A percentile compares a stretch with the other conserved stretches of the same genome.
These are phyloP conservation scores for Ctenochaetus hawaiiensis DNA, from an alignment of 2,797 vertebrate species.

Conservation along the genomic window DNA sequence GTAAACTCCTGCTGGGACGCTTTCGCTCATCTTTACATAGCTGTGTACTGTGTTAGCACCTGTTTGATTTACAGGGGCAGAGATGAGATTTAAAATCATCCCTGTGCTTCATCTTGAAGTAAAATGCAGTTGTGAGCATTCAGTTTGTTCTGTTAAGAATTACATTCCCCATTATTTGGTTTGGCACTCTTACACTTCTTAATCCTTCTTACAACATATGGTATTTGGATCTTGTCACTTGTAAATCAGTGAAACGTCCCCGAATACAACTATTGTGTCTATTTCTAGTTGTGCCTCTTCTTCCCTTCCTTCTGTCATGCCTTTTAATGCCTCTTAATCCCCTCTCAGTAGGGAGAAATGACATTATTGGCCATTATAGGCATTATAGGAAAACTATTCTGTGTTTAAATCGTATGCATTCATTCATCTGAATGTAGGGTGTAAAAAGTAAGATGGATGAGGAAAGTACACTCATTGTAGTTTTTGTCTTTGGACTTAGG, in stretches of 20 bases:
- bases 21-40: constrained; percentile 39
- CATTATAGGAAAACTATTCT: not conserved
- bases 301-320: not conserved
- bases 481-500: constrained; percentile 10
- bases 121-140: constrained; percentile 9
- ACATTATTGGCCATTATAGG: not conserved
- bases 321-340: constrained; percentile 3
- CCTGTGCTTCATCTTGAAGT: constrained; percentile 21
- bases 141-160: not conserved
- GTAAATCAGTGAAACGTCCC: not conserved
- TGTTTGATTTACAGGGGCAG: constrained; percentile 54
- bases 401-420: not conserved
- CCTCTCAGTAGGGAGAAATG: not conserved
- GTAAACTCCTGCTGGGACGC: constrained; percentile 27
- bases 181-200: not conserved
- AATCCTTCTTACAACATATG: not conserved
- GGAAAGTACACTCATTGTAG: not conserved
- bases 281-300: not conserved
- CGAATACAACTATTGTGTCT: not conserved
- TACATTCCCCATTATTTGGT: constrained; percentile 1
- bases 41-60: constrained; percentile 41
- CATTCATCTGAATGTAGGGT: not conserved
- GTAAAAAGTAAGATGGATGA: not conserved
- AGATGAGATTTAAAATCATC: constrained; percentile 39
- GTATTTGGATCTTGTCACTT: constrained; percentile 1